phyloP scores from a whole-genome alignment of 2,113 vertebrate species.

The Cynocephalus volans region DNA sequence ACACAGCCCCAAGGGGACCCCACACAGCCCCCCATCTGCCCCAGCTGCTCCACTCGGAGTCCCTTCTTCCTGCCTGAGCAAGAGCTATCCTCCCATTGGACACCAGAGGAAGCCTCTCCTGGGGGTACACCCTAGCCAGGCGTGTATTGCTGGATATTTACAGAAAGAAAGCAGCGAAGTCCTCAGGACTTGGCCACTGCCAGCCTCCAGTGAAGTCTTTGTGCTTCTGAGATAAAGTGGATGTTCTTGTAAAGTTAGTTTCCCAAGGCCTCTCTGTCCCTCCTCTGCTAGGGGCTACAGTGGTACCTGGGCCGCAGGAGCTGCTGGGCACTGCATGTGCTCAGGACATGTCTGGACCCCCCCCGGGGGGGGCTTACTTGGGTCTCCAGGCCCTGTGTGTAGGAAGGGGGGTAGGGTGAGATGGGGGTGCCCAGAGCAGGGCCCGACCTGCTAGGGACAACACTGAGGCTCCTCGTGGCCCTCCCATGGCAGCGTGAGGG shows the following conservation, averaged over 20 bases:
- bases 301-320: neutral
- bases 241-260: conserved; percentile 53
- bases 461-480: neutral
- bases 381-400: neutral
- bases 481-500: neutral
- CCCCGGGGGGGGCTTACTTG: rapidly evolving
- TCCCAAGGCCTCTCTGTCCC: conserved; percentile 59
- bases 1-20: neutral
- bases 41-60: neutral
- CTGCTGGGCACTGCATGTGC: neutral
- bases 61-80: neutral
- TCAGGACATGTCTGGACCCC: no score
- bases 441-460: neutral
- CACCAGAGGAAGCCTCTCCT: neutral
- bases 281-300: neutral
- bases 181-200: neutral
- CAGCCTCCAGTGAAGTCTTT: neutral
- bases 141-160: neutral
- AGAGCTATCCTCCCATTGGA: neutral
- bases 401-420: neutral
- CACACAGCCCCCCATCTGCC: no score
- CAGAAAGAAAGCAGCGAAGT: neutral
- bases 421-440: neutral
- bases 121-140: neutral
- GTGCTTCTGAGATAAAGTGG: conserved; percentile 8